These are phyloP conservation scores for Lottia scabra DNA, from an alignment of 2,888 invertebrate species.

Conservation along the genomic window DNA sequence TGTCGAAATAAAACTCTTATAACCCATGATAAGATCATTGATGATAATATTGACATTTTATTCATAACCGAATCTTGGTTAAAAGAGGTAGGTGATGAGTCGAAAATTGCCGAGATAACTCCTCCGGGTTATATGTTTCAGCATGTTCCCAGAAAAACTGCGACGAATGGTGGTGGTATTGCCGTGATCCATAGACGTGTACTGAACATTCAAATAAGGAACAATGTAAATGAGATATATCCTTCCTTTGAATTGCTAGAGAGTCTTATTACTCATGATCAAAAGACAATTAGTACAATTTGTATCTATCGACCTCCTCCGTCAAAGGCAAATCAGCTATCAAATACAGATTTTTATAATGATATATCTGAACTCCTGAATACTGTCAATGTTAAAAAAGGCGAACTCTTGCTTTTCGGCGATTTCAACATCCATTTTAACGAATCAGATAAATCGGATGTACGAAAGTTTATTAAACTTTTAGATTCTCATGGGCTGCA, in stretches of 20 bases:
- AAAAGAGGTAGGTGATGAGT: background rate
- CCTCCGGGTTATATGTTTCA: background rate
- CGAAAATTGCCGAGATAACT: background rate
- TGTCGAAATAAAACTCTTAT: background rate
- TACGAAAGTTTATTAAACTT: background rate
- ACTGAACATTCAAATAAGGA: background rate
- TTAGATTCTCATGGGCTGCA: background rate
- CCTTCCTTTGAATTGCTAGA: background rate
- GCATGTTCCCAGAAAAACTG: background rate
- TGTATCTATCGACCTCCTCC: background rate
- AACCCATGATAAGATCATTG: background rate
- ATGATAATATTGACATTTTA: background rate
- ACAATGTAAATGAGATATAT: background rate
- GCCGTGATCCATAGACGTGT: background rate
- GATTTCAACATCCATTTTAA: conserved; percentile 1
- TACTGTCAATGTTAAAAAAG: background rate
- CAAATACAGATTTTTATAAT: background rate
- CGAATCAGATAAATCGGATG: background rate
- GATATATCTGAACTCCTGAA: background rate
- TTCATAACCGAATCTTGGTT: background rate
- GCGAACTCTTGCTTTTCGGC: background rate
- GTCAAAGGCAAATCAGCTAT: background rate
- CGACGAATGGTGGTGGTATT: background rate
- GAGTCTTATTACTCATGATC: background rate
- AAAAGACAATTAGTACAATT: background rate